These are phyloP conservation scores for Sesamia nonagrioides DNA, from an alignment of 1,140 invertebrate species.

Conservation along the genomic window DNA sequence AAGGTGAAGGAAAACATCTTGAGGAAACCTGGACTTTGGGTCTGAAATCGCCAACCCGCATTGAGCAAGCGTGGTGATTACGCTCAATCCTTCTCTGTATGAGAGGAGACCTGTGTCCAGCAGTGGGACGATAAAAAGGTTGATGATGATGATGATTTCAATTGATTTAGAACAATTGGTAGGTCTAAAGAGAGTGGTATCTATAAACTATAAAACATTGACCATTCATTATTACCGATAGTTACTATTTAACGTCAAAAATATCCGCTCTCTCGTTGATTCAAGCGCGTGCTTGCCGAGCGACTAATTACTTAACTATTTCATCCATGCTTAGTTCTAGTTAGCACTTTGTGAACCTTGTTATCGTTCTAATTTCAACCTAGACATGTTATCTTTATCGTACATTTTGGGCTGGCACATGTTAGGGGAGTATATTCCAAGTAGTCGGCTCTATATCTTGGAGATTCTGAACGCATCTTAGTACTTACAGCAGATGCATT, in stretches of 20 bases:
- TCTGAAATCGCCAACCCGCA: too few species aligned
- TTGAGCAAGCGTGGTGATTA: too few species aligned
- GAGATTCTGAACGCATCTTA: constrained; percentile 50
- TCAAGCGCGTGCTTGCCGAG: constrained; percentile 21
- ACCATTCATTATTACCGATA: neutral
- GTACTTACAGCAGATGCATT: constrained; percentile 39
- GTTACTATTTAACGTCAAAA: neutral
- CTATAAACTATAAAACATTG: neutral
- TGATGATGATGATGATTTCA: too few species aligned
- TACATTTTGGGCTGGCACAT: constrained; percentile 21
- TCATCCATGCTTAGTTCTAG: constrained; percentile 29
- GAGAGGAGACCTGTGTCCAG: too few species aligned
- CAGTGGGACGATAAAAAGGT: too few species aligned
- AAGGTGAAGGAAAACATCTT: too few species aligned
- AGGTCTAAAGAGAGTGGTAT: neutral
- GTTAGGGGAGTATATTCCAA: neutral
- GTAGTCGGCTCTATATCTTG: constrained; percentile 39
- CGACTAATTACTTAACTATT: constrained; percentile 44
- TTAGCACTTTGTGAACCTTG: constrained; percentile 29
- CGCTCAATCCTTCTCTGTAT: too few species aligned
- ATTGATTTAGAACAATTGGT: too few species aligned
- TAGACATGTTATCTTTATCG: neutral
- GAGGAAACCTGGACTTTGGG: too few species aligned
- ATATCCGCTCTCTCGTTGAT: neutral
- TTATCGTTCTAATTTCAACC: constrained; percentile 13